Percentiles rank a stretch among this genome's conserved stretches.
Conservation (phyloP, 37 sponge, comb jelly and placozoan genomes). For the Chondrilla cf. caribensis region DNA sequence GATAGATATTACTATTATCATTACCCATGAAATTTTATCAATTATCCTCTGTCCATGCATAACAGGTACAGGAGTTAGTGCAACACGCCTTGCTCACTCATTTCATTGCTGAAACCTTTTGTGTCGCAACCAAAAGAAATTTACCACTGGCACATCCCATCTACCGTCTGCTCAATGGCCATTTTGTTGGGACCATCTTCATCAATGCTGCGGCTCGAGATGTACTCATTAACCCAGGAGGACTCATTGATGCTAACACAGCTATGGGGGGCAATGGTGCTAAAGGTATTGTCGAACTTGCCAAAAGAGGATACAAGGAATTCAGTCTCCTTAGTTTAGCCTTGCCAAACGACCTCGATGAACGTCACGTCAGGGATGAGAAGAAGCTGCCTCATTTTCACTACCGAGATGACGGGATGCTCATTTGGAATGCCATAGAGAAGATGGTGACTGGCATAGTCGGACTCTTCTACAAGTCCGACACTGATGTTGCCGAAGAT, state of each 20-base stretch:
- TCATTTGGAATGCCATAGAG: slow-evolving; percentile 52
- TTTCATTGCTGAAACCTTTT: slow-evolving; percentile 52
- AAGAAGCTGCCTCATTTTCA: slow-evolving; percentile 57
- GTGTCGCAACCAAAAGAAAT: slow-evolving; percentile 52
- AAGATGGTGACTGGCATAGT: slow-evolving; percentile 31
- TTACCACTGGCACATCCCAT: slow-evolving; percentile 68
- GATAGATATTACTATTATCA: too few relatives aligned
- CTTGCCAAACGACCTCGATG: slow-evolving; percentile 20
- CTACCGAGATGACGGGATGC: slow-evolving; percentile 76
- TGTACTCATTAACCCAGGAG: slow-evolving; percentile 38
- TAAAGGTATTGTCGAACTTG: not conserved
- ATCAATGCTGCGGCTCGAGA: slow-evolving; percentile 50
- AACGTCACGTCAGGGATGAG: slow-evolving; percentile 61
- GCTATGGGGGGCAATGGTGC: slow-evolving; percentile 52
- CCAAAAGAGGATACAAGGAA: not conserved
- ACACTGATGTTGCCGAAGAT: slow-evolving; percentile 47
- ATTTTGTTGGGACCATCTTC: slow-evolving; percentile 53
- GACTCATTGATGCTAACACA: slow-evolving; percentile 39
- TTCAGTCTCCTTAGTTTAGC: slow-evolving; percentile 25
- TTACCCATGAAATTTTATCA: too few relatives aligned
- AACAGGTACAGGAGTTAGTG: slow-evolving; percentile 53
- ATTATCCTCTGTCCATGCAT: too few relatives aligned
- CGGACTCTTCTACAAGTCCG: slow-evolving; percentile 35
- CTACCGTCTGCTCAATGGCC: slow-evolving; percentile 58
- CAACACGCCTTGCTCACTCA: slow-evolving; percentile 32